Conservation (phyloP, 2,888 invertebrate genomes). For the Papilio protenor region DNA sequence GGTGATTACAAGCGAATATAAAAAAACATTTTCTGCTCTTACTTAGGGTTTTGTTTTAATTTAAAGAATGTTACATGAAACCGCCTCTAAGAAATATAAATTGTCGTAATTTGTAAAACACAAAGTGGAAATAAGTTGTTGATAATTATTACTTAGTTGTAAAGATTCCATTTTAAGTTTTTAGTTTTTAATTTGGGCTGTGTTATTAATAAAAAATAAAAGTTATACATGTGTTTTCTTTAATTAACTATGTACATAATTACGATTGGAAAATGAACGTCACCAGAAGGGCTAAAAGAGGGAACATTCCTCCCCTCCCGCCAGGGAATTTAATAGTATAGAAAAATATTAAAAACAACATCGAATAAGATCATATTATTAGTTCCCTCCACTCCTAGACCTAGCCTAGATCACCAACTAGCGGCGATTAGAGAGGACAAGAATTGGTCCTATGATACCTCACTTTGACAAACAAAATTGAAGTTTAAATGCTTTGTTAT, state of each 20-base stretch:
- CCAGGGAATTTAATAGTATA: too few species aligned
- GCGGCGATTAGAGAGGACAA: too few species aligned
- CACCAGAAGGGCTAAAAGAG: too few species aligned
- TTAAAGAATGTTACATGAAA: neutral
- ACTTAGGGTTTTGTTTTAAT: neutral
- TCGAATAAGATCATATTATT: too few species aligned
- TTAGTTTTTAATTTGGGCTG: conserved; percentile 29
- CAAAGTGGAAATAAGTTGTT: neutral
- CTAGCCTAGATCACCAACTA: too few species aligned
- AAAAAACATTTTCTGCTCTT: neutral
- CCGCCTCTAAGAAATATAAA: neutral
- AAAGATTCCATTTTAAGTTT: neutral
- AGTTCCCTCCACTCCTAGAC: too few species aligned
- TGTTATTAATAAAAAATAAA: conserved; percentile 41
- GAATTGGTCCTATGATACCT: too few species aligned
- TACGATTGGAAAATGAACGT: too few species aligned
- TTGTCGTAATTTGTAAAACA: neutral
- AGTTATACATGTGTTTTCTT: conserved; percentile 8
- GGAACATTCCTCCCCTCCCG: too few species aligned
- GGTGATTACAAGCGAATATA: neutral
- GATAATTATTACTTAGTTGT: neutral
- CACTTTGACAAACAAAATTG: too few species aligned
- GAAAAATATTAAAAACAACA: too few species aligned
- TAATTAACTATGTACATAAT: neutral
- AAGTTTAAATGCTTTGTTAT: too few species aligned